Evolutionary conservation across 1,140 invertebrate species (phyloP).

Genomic region (Penaeus chinensis): DNA sequence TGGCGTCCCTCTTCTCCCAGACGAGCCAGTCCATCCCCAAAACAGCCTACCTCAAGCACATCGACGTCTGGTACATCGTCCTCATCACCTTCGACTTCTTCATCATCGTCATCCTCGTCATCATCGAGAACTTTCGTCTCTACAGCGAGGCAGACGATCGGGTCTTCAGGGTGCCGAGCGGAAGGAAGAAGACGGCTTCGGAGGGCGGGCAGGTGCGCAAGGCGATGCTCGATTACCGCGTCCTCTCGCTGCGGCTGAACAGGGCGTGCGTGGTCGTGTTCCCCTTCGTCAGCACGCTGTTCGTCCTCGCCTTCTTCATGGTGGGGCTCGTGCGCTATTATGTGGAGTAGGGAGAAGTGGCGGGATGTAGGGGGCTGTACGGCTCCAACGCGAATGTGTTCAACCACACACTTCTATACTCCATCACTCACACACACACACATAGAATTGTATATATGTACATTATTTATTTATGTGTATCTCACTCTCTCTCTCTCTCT

Average conservation of each 20-base stretch:
- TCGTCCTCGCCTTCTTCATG: neutral
- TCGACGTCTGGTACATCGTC: constrained; percentile 52
- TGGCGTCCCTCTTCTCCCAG: constrained; percentile 45
- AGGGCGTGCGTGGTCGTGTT: neutral
- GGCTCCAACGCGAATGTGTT: no score
- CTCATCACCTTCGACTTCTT: constrained; percentile 49
- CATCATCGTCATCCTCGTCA: constrained; percentile 36
- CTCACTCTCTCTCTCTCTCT: no score
- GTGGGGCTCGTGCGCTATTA: neutral
- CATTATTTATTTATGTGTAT: no score
- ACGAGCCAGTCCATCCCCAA: constrained; percentile 43
- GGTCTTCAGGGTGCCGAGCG: no score
- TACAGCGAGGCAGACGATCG: no score
- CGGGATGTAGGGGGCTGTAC: no score
- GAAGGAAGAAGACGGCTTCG: no score
- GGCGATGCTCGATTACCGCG: no score
- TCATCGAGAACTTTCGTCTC: constrained; percentile 25
- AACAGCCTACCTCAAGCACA: constrained; percentile 55
- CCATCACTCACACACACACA: neutral
- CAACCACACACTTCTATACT: neutral
- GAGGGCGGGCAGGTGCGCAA: neutral
- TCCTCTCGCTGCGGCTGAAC: neutral
- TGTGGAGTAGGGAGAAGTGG: no score
- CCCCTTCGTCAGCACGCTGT: neutral
- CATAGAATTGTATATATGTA: no score